Base-by-base conservation (phyloP, 2,797 vertebrate genomes). In the Molossus alvarezi region DNA sequence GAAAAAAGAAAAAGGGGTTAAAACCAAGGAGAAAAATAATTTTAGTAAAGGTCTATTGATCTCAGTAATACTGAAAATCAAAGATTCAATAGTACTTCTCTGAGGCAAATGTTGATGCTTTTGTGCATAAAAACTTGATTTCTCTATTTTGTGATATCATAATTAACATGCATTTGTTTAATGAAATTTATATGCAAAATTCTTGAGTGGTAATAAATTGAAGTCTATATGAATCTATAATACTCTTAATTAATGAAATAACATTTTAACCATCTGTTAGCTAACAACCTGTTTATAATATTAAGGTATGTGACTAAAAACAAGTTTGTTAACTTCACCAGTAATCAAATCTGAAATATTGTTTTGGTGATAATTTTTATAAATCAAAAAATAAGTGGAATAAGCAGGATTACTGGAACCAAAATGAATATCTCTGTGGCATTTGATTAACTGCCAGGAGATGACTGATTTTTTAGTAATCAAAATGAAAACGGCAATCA, bases 401-500 rank as follows among this genome's bases (percentile, higher is more conserved):
- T 95, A 97, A 98, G 72, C 23, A 94, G 21, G 21, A 79, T 87
- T 91, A 89, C 91, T 93, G 89, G 57, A 93, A 95, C 72, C 82
- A 81, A 94, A 81, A 91, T 80, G 86, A 53, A n/a, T 77, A 71
- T 85, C 55, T 95, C 71, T 77, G 86, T 95, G 51, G 60, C 33
- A 91, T 84, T 90, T 97, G 92, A 97, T 97, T 97, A 97, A 90
- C 87, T 97, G 7, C 79, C 94, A 97, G 95, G 93, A 98, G 97
- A 97, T 97, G 57, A 97, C 95, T 97, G 95, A 93, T 82, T 97
- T 96, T 95, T 41, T 77, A 80, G 55, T 75, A 98, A 97, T 96
- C 81, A 92, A 90, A 95, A 94, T 83, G 72, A 96, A 96, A 97
- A 96, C 90, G 45, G 86, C 87, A 97, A 97, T 98, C 96, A 98